Conservation (phyloP, 2,888 invertebrate species). For the Megaustenia siamemsis region DNA sequence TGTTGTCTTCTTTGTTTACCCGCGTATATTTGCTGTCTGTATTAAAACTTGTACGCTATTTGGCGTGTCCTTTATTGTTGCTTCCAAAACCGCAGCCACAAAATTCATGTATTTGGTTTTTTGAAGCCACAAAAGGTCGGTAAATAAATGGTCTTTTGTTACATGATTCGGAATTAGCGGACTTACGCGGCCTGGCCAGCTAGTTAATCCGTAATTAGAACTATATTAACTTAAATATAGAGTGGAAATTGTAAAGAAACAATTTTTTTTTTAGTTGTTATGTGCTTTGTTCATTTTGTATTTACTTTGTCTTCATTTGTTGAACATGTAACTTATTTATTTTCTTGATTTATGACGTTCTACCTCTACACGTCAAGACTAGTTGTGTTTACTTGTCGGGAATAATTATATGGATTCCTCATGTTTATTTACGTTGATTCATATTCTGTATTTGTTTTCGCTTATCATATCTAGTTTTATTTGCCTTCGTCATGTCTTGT, state of each 20-base stretch:
- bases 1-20: slow-evolving; percentile 25
- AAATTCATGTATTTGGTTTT: slow-evolving; percentile 29
- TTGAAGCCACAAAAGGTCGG: not conserved
- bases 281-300: not conserved
- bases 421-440: no score
- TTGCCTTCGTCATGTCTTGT: no score
- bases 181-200: not conserved
- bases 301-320: not conserved
- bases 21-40: slow-evolving; percentile 32
- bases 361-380: no score
- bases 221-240: not conserved
- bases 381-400: no score
- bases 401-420: no score
- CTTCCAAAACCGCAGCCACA: slow-evolving; percentile 5
- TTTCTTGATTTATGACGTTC: no score
- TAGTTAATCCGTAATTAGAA: slow-evolving; percentile 34
- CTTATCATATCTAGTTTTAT: no score
- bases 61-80: not conserved
- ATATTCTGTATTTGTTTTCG: no score
- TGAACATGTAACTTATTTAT: no score
- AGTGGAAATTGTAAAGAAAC: not conserved
- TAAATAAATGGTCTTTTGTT: slow-evolving; percentile 31
- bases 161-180: slow-evolving; percentile 14
- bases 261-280: not conserved
- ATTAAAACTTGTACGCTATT: slow-evolving; percentile 30